Evolutionary conservation across 2,113 vertebrate genomes (phyloP), one percentile per base, ranked within the genome.

Genomic region (Barbus barbus): DNA sequence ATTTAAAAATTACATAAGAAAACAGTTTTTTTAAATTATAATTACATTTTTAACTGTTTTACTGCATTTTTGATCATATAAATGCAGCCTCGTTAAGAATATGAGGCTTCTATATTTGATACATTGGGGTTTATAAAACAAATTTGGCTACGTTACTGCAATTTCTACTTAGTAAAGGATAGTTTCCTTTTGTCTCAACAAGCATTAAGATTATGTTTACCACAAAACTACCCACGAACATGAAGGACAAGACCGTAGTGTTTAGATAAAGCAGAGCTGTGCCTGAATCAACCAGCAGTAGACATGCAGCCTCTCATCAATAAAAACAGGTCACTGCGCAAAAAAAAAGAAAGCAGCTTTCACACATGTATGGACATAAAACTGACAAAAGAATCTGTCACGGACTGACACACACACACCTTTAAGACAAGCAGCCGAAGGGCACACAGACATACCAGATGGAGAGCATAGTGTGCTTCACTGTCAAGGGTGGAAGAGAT

Each of bases 341-440:
- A 51, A 69, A 81, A 51, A 69, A 71, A 12, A n/a, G 14, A 9
- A 26, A 51, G 9, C 8, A 60, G 36, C 13, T 56, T 51, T 28
- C 48, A 73, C 24, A 38, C 22, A 26, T 28, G 9, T 82, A 28
- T 13, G 22, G 46, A 44, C 22, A 83, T 31, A 61, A 61, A 44
- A 74, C 67, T 73, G 22, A 83, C 26, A 63, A 74, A 74, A 83
- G 16, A 71, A 41, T 69, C n/a, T 63, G 53, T 83, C 51, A 31
- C 58, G 20, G 3, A 31, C n/a, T 22, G 63, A 78, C 63, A 74
- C 78, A 86, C 36, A 44, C 41, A 44, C 41, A 44, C 41, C 31
- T 67, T 72, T 20, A 18, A 18, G 58, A 41, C 38, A 9, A 41
- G 9, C 38, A 41, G 38, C 38, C 38, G 48, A 56, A 79, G 75